Base-by-base conservation (phyloP, 1,140 invertebrate species). In the Ericerus pela region DNA sequence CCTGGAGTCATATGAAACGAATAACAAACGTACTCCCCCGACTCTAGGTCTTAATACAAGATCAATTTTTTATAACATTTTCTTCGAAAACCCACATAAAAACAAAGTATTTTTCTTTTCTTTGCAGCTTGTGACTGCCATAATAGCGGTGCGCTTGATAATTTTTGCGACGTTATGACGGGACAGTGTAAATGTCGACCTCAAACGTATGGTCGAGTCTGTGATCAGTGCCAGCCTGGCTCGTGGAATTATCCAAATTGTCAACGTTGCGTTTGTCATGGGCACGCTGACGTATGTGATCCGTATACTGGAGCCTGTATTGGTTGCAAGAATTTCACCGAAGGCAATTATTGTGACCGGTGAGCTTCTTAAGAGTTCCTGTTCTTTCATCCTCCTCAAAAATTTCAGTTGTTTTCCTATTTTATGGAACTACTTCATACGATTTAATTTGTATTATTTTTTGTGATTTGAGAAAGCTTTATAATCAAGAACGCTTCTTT, bases 191-290 rank as follows among this genome's bases (percentile, higher is more conserved):
- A 86, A 64, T 99, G 96, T 68, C 79, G 87, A 62, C 77, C 83
- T 0, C 95, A 96, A 60, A 95, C 94, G 0, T 96, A 92, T 63
- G 93, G 93, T 0, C 73, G 90, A 41, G 84, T 85, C 58, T 99
- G 96, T 71, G 88, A 94, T 65, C 81, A 94, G 62, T 96, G 93
- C 69, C 84, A 93, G 66, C 88, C 89, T 28, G 92, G 92, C 1
- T 96, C 84, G 65, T 96, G 91, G 85, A 89, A 88, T 65, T 95
- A 97, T 76, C 96, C 96, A 0, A 83, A 91, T 61, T 99, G 96
- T 69, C 77, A 86, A 62, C 77, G 82, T 30, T 99, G 96, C 70
- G 81, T 94, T 62, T 99, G 96, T 71, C 94, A 99, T 68, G 95
- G 94, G 0, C 93, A 97, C 70, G 90, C 95, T 0, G 85, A 95